phyloP scores from a whole-genome alignment of 2,888 invertebrate species.

The Tipula vernalis region DNA sequence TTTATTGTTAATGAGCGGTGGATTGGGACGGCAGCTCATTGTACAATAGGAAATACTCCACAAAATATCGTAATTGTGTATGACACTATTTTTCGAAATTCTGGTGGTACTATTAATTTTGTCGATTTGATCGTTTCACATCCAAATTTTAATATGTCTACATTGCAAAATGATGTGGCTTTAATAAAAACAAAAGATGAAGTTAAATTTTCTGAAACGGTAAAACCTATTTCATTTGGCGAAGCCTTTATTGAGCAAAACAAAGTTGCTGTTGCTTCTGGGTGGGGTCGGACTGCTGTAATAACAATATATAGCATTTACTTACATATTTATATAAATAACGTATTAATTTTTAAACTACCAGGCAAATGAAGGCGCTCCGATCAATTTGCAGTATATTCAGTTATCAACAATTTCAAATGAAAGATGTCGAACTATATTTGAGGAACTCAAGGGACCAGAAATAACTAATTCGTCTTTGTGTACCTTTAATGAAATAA shows the following conservation, averaged over 20 bases:
- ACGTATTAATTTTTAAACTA: neutral
- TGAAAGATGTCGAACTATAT: conserved; percentile 12
- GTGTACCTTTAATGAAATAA: neutral
- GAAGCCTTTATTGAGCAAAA: neutral
- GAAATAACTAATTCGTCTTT: neutral
- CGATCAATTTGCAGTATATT: conserved; percentile 11
- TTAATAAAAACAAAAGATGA: conserved; percentile 8
- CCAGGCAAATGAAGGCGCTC: neutral
- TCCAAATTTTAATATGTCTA: conserved; percentile 12
- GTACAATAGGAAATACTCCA: neutral
- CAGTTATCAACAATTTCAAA: conserved; percentile 11
- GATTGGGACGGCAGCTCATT: neutral
- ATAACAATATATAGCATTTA: neutral
- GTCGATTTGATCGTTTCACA: conserved; percentile 13
- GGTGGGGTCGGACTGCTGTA: conserved; percentile 15
- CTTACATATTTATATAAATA: neutral
- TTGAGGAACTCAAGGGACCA: neutral
- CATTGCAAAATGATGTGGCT: conserved; percentile 13
- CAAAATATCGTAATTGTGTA: neutral
- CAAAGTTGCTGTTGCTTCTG: conserved; percentile 6
- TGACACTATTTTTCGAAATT: neutral
- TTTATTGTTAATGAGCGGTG: neutral
- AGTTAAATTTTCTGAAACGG: conserved; percentile 9
- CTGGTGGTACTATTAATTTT: neutral
- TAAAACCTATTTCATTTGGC: conserved; percentile 11